Evolutionary conservation across 2,888 invertebrate species (phyloP).

Genomic region (Ornithoptera priamus): DNA sequence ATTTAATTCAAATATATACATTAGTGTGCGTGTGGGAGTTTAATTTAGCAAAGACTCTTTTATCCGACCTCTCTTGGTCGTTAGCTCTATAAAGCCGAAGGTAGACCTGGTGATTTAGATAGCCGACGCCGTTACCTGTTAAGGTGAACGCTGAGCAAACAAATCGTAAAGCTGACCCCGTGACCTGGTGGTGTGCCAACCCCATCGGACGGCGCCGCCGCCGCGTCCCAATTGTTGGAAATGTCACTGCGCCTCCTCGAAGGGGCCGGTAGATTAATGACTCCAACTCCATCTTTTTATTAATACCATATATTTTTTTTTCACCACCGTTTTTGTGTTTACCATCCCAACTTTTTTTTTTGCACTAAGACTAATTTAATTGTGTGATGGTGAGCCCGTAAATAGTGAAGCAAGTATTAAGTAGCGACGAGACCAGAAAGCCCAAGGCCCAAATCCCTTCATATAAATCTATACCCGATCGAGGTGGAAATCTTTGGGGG

Average conservation of each 20-base stretch:
- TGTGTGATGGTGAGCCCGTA: too few species aligned
- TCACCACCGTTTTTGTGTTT: too few species aligned
- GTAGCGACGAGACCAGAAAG: too few species aligned
- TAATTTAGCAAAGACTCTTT: too few species aligned
- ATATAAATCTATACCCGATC: too few species aligned
- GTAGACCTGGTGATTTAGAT: slow-evolving; percentile 28
- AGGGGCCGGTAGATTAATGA: slow-evolving; percentile 37
- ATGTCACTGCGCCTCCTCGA: slow-evolving; percentile 45
- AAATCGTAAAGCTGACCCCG: slow-evolving; percentile 58
- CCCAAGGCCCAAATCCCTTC: too few species aligned
- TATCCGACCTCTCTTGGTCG: background rate
- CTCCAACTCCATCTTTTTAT: background rate
- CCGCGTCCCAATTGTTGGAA: slow-evolving; percentile 53
- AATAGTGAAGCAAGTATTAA: too few species aligned
- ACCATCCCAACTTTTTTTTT: background rate
- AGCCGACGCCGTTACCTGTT: slow-evolving; percentile 18
- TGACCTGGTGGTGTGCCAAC: slow-evolving; percentile 53
- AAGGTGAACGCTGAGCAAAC: slow-evolving; percentile 39
- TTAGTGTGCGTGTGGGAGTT: too few species aligned
- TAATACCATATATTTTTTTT: too few species aligned
- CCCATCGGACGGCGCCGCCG: slow-evolving; percentile 43
- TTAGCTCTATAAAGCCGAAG: slow-evolving; percentile 21
- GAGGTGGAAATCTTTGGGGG: too few species aligned
- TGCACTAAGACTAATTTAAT: too few species aligned
- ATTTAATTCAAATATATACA: too few species aligned